phyloP scores from a whole-genome alignment of 2,888 invertebrate species.

The Scaeva pyrastri region DNA sequence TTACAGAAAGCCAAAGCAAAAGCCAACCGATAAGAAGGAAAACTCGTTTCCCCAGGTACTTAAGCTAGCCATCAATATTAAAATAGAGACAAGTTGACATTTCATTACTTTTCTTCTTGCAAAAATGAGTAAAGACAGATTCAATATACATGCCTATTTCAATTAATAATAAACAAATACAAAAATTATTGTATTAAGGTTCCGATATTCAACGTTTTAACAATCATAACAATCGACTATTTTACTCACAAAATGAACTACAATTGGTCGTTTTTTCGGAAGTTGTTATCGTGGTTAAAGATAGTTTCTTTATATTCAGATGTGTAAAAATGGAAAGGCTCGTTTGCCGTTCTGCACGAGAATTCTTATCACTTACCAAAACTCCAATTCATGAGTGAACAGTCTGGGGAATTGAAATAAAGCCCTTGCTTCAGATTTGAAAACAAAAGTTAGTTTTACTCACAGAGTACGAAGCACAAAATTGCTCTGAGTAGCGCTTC shows the following conservation, averaged over 20 bases:
- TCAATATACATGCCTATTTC: too few species aligned
- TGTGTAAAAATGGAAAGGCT: not conserved
- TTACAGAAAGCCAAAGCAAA: conserved; percentile 1
- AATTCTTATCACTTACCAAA: conserved; percentile 12
- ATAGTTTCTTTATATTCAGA: too few species aligned
- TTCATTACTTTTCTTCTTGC: too few species aligned
- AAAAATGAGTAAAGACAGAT: not conserved
- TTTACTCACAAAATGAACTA: too few species aligned
- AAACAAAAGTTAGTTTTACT: too few species aligned
- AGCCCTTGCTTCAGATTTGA: not conserved
- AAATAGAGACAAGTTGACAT: not conserved
- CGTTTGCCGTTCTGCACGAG: conserved; percentile 5
- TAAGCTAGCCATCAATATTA: not conserved
- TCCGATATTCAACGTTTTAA: too few species aligned
- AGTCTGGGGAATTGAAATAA: not conserved
- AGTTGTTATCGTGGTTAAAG: conserved; percentile 47
- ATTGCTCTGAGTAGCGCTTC: too few species aligned
- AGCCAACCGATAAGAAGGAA: conserved; percentile 16
- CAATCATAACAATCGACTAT: too few species aligned
- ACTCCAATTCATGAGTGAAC: not conserved
- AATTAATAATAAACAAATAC: too few species aligned
- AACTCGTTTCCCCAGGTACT: conserved; percentile 10
- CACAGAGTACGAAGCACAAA: too few species aligned
- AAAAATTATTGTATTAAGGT: too few species aligned
- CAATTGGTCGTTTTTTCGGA: not conserved